Conservation (phyloP, 2,113 vertebrate species). For the Himantopus leucocephalus region DNA sequence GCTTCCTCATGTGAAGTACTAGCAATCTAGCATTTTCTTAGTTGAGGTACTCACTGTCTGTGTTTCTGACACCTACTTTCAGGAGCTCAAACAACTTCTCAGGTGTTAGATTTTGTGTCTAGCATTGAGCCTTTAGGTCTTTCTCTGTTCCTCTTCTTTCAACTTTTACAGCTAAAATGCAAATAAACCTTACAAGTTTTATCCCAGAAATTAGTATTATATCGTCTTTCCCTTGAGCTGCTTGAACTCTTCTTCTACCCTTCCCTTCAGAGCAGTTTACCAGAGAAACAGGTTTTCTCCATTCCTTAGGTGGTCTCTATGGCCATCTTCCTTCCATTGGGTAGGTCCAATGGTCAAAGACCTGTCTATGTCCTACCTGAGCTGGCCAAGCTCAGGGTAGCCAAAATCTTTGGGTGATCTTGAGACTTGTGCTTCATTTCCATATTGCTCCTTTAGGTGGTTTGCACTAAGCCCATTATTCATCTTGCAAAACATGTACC, state of each 20-base stretch:
- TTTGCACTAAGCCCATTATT: not conserved
- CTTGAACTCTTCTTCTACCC: not conserved
- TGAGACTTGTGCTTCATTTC: not conserved
- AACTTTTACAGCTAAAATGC: not conserved
- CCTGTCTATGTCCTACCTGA: not conserved
- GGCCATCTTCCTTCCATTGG: not conserved
- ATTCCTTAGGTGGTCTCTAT: not conserved
- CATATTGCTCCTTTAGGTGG: not conserved
- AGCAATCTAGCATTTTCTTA: not conserved
- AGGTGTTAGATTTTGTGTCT: not conserved
- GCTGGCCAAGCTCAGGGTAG: not conserved
- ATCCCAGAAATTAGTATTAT: not conserved
- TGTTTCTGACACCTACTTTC: not conserved
- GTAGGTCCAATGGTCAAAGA: not conserved
- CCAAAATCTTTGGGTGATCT: not conserved
- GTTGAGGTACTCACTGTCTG: not conserved
- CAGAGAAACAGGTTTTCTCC: not conserved
- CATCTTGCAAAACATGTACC: not conserved
- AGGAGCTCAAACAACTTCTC: not conserved
- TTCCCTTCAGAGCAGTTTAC: not conserved
- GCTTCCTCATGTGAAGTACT: not conserved
- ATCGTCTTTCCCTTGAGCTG: not conserved
- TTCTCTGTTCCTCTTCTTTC: not conserved
- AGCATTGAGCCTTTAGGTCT: not conserved
- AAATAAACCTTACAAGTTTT: not conserved